Percentiles rank a stretch among this genome's conserved stretches.
phyloP scores from a whole-genome alignment of 2,888 invertebrate species.

The Ormyrus labotus region DNA sequence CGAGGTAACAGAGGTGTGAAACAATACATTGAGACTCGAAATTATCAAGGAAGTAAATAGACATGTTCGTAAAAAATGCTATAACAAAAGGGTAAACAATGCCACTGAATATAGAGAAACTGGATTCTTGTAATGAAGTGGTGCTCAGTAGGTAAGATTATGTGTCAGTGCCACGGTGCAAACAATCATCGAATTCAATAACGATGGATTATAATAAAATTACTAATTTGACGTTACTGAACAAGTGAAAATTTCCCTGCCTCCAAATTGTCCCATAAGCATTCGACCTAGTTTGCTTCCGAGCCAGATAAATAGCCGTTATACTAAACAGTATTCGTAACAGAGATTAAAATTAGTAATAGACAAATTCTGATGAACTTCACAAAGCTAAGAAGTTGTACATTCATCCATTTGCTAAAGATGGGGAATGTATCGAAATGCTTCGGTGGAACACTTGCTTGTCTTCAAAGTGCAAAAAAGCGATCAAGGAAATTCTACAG shows the following conservation, averaged over 20 bases:
- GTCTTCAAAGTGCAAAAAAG: constrained; percentile 60
- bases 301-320: constrained; percentile 56
- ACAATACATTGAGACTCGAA: no score
- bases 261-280: constrained; percentile 68
- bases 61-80: no score
- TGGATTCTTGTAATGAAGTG: constrained; percentile 49
- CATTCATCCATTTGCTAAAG: constrained; percentile 58
- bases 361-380: constrained; percentile 59
- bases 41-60: no score
- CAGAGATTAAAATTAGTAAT: constrained; percentile 54
- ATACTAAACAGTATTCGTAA: constrained; percentile 45
- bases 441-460: constrained; percentile 67
- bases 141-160: constrained; percentile 62
- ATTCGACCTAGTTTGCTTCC: constrained; percentile 68
- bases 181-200: constrained; percentile 74
- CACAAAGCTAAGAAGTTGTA: constrained; percentile 58
- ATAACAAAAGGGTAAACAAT: neutral
- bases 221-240: constrained; percentile 67
- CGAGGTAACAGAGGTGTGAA: neutral
- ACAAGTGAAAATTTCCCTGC: constrained; percentile 64
- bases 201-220: constrained; percentile 69
- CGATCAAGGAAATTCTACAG: constrained; percentile 49
- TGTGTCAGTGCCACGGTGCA: constrained; percentile 75
- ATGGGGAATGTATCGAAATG: constrained; percentile 66
- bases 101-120: constrained; percentile 42